Percentiles rank a stretch among this genome's conserved stretches.
Conservation (phyloP, 2,797 vertebrate genomes). For the Sebastes steindachneri region DNA sequence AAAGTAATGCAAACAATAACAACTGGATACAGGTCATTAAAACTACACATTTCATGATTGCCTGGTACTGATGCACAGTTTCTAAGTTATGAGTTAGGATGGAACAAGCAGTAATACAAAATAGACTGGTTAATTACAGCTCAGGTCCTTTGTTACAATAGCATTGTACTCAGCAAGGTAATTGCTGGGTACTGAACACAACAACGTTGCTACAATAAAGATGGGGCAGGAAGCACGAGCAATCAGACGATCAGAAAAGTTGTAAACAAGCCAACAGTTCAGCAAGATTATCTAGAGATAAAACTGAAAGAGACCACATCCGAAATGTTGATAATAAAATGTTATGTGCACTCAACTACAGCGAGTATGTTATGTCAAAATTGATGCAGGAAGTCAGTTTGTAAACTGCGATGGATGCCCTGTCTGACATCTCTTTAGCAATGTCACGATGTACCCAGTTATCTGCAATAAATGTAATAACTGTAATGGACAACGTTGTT, state of each 20-base stretch:
- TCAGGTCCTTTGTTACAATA: neutral
- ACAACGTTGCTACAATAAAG: neutral
- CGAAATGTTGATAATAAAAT: neutral
- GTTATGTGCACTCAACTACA: neutral
- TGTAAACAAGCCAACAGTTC: neutral
- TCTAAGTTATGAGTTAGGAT: neutral
- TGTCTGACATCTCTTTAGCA: neutral
- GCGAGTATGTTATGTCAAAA: neutral
- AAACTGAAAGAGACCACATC: neutral
- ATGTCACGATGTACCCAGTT: neutral
- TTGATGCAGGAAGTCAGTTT: neutral
- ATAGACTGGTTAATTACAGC: neutral
- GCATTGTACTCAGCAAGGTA: neutral
- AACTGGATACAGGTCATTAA: slow-evolving; percentile 1
- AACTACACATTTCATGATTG: neutral
- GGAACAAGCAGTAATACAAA: neutral
- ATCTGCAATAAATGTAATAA: neutral
- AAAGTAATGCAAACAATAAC: slow-evolving; percentile 19
- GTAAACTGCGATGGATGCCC: neutral
- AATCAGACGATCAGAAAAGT: neutral
- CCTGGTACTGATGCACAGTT: neutral
- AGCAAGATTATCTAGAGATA: neutral
- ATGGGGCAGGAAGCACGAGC: neutral
- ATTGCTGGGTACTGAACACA: neutral
- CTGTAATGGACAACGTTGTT: neutral